Base-by-base conservation (phyloP, 2,888 invertebrate genomes). In the Apotomis turbidana region DNA sequence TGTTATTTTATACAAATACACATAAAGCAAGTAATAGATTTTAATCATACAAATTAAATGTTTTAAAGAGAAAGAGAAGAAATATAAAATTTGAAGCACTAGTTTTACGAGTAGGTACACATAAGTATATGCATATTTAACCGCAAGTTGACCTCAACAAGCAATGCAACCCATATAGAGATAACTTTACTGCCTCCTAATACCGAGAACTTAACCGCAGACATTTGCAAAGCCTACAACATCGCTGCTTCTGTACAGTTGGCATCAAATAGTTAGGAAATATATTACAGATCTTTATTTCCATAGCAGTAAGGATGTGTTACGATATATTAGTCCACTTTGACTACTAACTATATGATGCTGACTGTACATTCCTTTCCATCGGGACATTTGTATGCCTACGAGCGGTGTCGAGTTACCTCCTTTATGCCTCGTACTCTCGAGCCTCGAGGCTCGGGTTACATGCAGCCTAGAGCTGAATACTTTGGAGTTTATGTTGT, bases 381-480 rank as follows among this genome's bases (percentile, higher is more conserved):
- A 36, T 44, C 46, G 41, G 36, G 61, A 57, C 70, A 74, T 64
- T 64, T 54, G 71, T 70, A 74, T 73, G 68, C 59, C 77, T 78
- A 75, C 79, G 79, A 78, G 74, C 76, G 77, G 78, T 82, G 79
- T 84, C 83, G 69, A 73, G 81, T 84, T 84, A 82, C 84, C 52
- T 59, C 59, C 52, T 68, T 58, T 62, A 68, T 68, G 52, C 38
- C 44, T 57, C 57, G 57, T 52, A 46, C 61, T 57, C 9, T 54
- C 4, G 57, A 41, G 27, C 27, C 27, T 27, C 27, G 27, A 27
- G 60, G 62, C n/a, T 71, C 68, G 10, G 57, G 68, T 71, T 71
- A 62, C 68, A 71, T 15, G 27, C 60, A 69, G 55, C 44, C 55
- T 27, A 15, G 44, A 36, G 10, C 55, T 10, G 58, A 58, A 64